Evolutionary conservation across 2,888 invertebrate genomes (phyloP), one percentile per base, ranked within the genome.

Genomic region (Dioctria linearis): DNA sequence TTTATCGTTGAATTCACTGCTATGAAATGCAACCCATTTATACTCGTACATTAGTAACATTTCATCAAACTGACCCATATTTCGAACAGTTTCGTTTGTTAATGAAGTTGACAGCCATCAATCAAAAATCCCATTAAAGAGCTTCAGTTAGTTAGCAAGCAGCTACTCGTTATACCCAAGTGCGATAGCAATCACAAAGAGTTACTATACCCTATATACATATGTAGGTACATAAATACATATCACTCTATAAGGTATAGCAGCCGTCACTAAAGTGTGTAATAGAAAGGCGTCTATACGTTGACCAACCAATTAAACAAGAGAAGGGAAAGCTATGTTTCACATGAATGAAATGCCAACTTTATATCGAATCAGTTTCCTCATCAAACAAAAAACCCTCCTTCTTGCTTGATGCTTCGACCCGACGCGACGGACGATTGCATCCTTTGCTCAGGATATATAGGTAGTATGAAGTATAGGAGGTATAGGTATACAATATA

Each of bases 91-190:
- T 73, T 73, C 57, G 40, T 73, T 73, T 13, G 59, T 73, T 57
- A 59, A 73, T 73, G 73, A 73, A 73, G 73, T 42, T 59, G 73
- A 59, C 73, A 73, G 57, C 73, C 73, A 73, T 73, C 73, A 54
- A 73, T 73, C 73, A 73, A 40, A 73, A 73, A 59, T 73, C 73
- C 57, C 54, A 73, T 73, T 73, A 73, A 57, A 73, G 13, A 42
- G 57, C 59, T 73, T 57, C 59, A 71, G 49, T 71, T 71, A 54
- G 71, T 51, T 13, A 51, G 71, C 11, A 71, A 39, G 54, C 25
- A 57, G 73, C 42, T 73, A 57, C 73, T 59, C 59, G 43, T 59
- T 54, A 59, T 39, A 25, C 57, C 59, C 4, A 6, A 9, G 42
- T 5, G 43, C 59, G 73, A 73, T 73, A 73, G 57, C 42, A 57